A percentile compares a stretch with the other conserved stretches of the same genome.
phyloP scores from a whole-genome alignment of 2,888 invertebrate species.

The Acanthosepion lycidas region DNA sequence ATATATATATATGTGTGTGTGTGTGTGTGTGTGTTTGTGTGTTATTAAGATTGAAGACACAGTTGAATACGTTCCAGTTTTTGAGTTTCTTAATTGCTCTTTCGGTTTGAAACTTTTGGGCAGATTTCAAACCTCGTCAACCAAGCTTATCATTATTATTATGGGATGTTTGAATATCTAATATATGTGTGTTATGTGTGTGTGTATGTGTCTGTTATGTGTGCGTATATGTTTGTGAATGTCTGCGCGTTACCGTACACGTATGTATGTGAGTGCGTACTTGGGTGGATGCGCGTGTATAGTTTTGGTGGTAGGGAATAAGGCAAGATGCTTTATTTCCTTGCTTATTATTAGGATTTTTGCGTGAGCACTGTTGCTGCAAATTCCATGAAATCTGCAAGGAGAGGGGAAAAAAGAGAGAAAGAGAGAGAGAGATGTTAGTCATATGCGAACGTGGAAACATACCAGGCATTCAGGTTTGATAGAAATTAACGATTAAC shows the following conservation, averaged over 20 bases:
- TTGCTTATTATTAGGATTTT: slow-evolving; percentile 37
- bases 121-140: no score
- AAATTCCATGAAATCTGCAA: slow-evolving; percentile 40
- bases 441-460: background rate
- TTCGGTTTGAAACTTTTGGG: no score
- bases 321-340: background rate
- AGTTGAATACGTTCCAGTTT: no score
- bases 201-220: no score
- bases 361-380: slow-evolving; percentile 42
- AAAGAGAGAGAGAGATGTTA: slow-evolving; percentile 4
- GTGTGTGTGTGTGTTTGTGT: no score
- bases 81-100: no score
- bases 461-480: background rate
- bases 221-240: no score
- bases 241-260: background rate
- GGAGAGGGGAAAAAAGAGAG: background rate
- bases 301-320: background rate
- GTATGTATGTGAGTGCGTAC: background rate
- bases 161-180: no score
- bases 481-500: no score
- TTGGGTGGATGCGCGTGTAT: background rate
- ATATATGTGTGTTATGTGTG: background rate
- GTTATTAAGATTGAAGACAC: no score
- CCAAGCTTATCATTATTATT: no score
- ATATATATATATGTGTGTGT: no score